Conservation (phyloP, 1,140 invertebrate genomes). For the Eubasilissa regina region DNA sequence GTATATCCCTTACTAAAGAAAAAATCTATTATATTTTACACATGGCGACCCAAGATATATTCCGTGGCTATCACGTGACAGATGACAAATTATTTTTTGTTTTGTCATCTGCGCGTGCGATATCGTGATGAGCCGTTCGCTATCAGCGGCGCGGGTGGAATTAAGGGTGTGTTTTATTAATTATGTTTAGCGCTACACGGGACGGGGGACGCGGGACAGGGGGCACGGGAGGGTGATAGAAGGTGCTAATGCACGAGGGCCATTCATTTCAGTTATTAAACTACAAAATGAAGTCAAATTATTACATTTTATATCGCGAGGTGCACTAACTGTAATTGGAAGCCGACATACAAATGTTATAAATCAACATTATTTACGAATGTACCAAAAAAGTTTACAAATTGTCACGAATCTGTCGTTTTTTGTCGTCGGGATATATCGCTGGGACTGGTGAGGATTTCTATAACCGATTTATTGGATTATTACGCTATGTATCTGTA, state of each 20-base stretch:
- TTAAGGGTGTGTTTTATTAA: conserved; percentile 39
- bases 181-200: conserved; percentile 19
- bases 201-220: no score
- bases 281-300: conserved; percentile 2
- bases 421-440: no score
- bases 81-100: conserved; percentile 58
- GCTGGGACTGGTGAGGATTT: no score
- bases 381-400: no score
- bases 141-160: conserved; percentile 11
- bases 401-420: no score
- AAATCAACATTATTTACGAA: no score
- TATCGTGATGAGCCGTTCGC: conserved; percentile 9
- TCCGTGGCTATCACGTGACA: conserved; percentile 42
- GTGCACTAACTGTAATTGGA: conserved; percentile 2
- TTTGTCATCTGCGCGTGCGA: conserved; percentile 15
- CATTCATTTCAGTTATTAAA: conserved; percentile 13
- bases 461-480: no score
- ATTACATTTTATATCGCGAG: conserved; percentile 10
- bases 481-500: no score
- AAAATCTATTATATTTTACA: no score
- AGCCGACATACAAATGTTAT: no score
- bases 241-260: conserved; percentile 28
- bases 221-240: conserved; percentile 1
- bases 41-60: no score
- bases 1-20: no score